Percentiles rank a stretch among this genome's conserved stretches.
phyloP scores from a whole-genome alignment of 2,113 vertebrate species.

The Ancistrus triradiatus region DNA sequence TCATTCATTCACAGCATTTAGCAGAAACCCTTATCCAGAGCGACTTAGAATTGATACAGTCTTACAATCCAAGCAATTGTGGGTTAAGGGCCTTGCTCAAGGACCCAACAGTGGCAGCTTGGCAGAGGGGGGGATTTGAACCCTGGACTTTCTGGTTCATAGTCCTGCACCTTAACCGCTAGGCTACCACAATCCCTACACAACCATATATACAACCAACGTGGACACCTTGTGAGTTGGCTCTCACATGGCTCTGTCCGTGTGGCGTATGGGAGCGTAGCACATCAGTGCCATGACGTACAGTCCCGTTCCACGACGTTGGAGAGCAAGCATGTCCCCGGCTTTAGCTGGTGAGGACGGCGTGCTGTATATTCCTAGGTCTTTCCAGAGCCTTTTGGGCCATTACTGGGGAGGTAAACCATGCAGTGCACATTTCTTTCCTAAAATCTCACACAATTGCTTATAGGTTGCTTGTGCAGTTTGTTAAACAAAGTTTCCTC shows the following conservation, averaged over 20 bases:
- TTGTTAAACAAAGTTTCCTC: no score
- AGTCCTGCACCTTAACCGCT: no score
- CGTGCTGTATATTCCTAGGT: conserved; percentile 67
- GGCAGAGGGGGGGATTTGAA: no score
- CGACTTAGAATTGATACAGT: no score
- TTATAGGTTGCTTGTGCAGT: background rate
- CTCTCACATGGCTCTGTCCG: conserved; percentile 69
- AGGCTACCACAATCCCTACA: no score
- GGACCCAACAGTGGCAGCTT: no score
- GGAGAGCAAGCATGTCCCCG: conserved; percentile 61
- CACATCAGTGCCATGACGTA: conserved; percentile 56
- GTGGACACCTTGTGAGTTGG: conserved; percentile 59
- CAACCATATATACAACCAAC: conserved; percentile 38
- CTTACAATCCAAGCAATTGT: no score
- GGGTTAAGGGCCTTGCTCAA: no score
- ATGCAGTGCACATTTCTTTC: conserved; percentile 58
- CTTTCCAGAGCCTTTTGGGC: conserved; percentile 58
- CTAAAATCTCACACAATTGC: background rate
- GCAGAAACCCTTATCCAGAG: no score
- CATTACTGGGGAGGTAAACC: conserved; percentile 63
- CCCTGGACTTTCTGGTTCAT: no score
- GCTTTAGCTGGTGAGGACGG: conserved; percentile 47
- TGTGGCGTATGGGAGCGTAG: conserved; percentile 69
- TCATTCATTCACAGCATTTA: no score
- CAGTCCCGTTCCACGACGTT: conserved; percentile 64